Evolutionary conservation across 2,797 vertebrate genomes (phyloP).

Genomic region (Alcedo quadribrachys): DNA sequence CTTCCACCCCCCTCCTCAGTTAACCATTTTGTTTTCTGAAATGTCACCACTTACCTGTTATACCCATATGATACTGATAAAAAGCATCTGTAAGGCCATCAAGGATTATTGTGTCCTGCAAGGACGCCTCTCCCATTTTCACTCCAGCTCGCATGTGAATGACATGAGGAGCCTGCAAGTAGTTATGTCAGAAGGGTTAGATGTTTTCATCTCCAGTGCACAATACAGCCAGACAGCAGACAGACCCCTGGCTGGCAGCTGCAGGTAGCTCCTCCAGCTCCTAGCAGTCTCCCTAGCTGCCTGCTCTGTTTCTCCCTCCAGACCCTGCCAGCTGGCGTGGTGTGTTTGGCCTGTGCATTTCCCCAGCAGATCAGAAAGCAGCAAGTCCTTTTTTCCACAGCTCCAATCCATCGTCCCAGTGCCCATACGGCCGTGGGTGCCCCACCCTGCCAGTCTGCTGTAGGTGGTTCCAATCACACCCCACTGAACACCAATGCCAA

Average conservation of each 20-base stretch:
- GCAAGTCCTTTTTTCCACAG: background rate
- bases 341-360: background rate
- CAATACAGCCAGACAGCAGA: background rate
- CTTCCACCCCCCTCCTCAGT: background rate
- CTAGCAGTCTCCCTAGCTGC: background rate
- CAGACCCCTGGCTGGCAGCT: background rate
- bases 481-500: background rate
- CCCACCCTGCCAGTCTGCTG: background rate
- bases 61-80: conserved; percentile 93
- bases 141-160: conserved; percentile 89
- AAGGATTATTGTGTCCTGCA: conserved; percentile 88
- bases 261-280: background rate
- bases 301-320: rapidly evolving
- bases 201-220: background rate
- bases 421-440: rapidly evolving
- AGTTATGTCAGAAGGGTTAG: background rate
- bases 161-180: conserved; percentile 85
- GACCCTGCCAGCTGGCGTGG: background rate
- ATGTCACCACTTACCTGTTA: conserved; percentile 85
- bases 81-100: conserved; percentile 96
- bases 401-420: background rate
- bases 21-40: background rate
- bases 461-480: background rate
- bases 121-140: conserved; percentile 86
- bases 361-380: background rate